These are phyloP conservation scores for Linurgus olivaceus DNA, from an alignment of 2,797 vertebrate genomes.

Conservation along the genomic window DNA sequence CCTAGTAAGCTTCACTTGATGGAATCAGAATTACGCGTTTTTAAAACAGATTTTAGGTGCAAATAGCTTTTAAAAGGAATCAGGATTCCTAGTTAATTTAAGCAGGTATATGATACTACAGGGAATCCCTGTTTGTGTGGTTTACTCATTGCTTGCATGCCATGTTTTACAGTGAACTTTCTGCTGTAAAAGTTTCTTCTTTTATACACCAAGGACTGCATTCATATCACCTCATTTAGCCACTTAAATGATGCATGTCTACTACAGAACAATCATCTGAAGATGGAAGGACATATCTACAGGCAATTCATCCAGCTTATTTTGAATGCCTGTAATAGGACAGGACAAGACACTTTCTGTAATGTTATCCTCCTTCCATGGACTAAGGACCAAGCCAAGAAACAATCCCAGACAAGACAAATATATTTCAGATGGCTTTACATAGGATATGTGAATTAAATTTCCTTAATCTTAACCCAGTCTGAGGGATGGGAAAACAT, in stretches of 20 bases:
- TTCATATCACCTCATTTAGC: background rate
- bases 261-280: background rate
- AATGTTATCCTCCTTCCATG: background rate
- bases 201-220: background rate
- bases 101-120: background rate
- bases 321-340: background rate
- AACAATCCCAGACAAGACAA: background rate
- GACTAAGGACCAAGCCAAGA: background rate
- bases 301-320: background rate
- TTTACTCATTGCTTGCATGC: background rate
- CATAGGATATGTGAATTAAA: background rate
- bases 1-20: background rate
- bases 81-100: background rate
- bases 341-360: background rate
- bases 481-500: background rate
- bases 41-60: background rate
- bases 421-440: background rate
- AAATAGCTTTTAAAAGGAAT: background rate
- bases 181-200: background rate
- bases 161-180: background rate
- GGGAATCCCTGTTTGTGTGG: background rate
- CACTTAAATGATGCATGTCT: background rate
- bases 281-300: background rate
- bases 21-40: background rate
- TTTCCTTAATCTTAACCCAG: background rate